phyloP scores from a whole-genome alignment of 1,140 invertebrate species.

The Tetramorium parvispinum region DNA sequence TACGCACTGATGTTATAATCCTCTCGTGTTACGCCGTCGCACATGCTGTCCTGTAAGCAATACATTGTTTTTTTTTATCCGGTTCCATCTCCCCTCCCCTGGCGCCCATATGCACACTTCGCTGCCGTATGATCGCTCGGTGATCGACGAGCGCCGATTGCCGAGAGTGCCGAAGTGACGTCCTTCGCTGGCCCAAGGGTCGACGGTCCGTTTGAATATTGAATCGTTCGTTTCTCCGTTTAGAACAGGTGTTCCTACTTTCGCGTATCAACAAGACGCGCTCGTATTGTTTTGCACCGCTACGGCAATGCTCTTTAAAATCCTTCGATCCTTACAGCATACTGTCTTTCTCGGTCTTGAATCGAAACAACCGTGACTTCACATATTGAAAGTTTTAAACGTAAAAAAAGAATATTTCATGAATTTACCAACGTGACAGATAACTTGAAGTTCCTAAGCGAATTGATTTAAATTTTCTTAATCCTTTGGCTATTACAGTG shows the following conservation, averaged over 20 bases:
- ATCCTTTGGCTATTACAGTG: neutral
- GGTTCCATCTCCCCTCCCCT: slow-evolving; percentile 38
- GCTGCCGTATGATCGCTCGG: slow-evolving; percentile 62
- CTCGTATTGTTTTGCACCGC: neutral
- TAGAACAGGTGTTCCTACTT: neutral
- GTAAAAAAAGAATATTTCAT: neutral
- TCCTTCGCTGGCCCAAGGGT: neutral
- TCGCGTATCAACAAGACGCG: neutral
- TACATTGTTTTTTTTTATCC: slow-evolving; percentile 76
- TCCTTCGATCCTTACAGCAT: neutral
- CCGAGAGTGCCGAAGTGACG: slow-evolving; percentile 11
- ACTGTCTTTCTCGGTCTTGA: neutral
- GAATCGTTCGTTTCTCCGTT: slow-evolving; percentile 19
- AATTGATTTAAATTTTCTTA: neutral
- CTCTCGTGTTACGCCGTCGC: slow-evolving; percentile 85
- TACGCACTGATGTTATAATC: slow-evolving; percentile 86
- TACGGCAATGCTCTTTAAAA: neutral
- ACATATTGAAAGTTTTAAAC: neutral
- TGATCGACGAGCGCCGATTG: slow-evolving; percentile 48
- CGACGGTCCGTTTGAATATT: slow-evolving; percentile 28
- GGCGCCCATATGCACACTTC: slow-evolving; percentile 75
- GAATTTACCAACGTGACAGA: neutral
- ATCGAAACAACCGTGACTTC: neutral
- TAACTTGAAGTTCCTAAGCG: neutral
- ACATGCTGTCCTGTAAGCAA: slow-evolving; percentile 82